phyloP scores from a whole-genome alignment of 2,888 invertebrate genomes.

The Caenorhabditis becei region DNA sequence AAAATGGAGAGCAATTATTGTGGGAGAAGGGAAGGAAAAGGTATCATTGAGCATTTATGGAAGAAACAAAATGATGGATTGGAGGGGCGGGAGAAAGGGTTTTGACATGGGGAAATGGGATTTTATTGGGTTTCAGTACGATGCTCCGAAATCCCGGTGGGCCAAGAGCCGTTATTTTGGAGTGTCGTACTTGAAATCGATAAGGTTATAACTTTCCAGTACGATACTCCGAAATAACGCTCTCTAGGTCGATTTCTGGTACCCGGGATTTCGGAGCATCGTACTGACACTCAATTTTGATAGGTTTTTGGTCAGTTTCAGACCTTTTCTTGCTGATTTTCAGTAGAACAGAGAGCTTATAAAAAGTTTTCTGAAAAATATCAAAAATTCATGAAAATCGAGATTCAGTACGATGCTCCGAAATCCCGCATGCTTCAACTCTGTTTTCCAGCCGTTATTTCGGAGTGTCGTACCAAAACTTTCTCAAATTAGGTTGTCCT shows the following conservation, averaged over 20 bases:
- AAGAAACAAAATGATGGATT: conserved; percentile 12
- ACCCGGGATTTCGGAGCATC: too few species aligned
- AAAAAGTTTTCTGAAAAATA: too few species aligned
- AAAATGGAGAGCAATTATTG: conserved; percentile 1
- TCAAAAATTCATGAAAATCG: too few species aligned
- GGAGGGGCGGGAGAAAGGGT: not conserved
- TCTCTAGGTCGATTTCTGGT: too few species aligned
- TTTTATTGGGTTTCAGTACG: not conserved
- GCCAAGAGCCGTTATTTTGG: not conserved
- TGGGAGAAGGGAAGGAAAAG: not conserved
- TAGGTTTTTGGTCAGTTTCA: too few species aligned
- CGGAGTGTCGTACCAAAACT: not conserved
- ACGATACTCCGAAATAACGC: too few species aligned
- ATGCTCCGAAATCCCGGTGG: too few species aligned
- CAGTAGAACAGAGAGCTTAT: too few species aligned
- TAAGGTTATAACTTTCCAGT: too few species aligned
- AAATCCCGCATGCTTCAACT: not conserved
- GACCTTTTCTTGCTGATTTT: too few species aligned
- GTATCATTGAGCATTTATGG: conserved; percentile 23
- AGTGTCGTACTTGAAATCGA: not conserved
- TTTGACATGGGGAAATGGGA: not conserved
- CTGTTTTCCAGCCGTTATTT: not conserved
- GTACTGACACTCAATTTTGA: too few species aligned
- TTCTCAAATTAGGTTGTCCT: not conserved
- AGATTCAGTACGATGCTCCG: not conserved